Evolutionary conservation across 2,888 invertebrate genomes (phyloP).

Genomic region (Oscheius sp.): DNA sequence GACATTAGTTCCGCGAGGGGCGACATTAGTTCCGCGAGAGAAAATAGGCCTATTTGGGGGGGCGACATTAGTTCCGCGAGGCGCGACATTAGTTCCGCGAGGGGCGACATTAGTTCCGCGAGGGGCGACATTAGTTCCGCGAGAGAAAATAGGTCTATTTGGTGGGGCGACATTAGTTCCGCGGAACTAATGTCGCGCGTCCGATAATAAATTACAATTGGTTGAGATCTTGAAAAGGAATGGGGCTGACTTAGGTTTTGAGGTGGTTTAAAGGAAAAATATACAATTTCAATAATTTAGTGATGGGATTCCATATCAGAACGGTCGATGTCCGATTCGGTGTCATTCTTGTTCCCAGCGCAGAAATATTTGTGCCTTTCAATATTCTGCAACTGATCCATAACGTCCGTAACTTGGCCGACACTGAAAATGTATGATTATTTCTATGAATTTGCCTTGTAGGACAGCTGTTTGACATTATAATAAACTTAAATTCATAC

Average conservation of each 20-base stretch:
- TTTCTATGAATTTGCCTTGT: not conserved
- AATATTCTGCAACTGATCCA: constrained; percentile 26
- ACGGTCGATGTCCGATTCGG: constrained; percentile 22
- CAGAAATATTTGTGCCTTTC: constrained; percentile 26
- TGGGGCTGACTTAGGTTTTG: not conserved
- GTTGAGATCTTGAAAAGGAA: not conserved
- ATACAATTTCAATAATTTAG: not conserved
- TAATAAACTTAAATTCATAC: too few species aligned
- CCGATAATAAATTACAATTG: not conserved
- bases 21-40: too few species aligned
- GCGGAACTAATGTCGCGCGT: too few species aligned
- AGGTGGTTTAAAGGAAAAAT: not conserved
- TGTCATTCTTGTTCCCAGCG: constrained; percentile 3
- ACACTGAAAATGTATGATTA: constrained; percentile 20
- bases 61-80: too few species aligned
- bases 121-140: too few species aligned
- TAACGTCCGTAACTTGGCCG: constrained; percentile 16
- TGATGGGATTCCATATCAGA: constrained; percentile 14
- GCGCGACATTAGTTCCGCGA: too few species aligned
- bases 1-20: too few species aligned
- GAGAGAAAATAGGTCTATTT: too few species aligned
- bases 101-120: too few species aligned
- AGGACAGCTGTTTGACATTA: too few species aligned
- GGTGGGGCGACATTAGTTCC: too few species aligned
- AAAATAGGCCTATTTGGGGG: too few species aligned